Evolutionary conservation across 2,888 invertebrate genomes (phyloP), one percentile per base, ranked within the genome.

Genomic region (Dione vanillae): DNA sequence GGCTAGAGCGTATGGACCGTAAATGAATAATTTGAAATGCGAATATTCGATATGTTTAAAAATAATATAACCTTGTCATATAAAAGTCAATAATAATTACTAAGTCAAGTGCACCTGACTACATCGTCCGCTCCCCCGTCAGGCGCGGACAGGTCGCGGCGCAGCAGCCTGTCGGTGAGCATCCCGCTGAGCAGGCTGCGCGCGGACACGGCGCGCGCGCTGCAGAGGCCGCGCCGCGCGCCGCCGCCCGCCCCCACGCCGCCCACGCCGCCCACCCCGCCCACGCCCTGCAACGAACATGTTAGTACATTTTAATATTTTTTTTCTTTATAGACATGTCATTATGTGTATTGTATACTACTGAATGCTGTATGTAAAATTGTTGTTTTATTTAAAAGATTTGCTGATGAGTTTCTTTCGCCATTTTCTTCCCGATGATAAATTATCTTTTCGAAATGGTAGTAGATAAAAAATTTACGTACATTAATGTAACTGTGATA

Each of bases 161-260:
- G 76, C 54, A 37, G 78, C 10, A 86, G 87, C 2, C 68, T 90
- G 73, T n/a, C 87, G 67, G 91, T 93, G 73, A 86, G 87, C 70
- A 76, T 93, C 49, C 81, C 90, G 74, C 84, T 92, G 80, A 62
- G 80, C 11, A 86, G 91, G 0, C 86, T 92, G 78, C 86, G 87
- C 68, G 77, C 81, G 16, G 89, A 77, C 74, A 86, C 83, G 41
- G 78, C 83, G 79, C 92, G 79, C 71, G 85, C 79, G 78, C 85
- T 85, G 86, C 93, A 76, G 84, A 90, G 85, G 70, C 72, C 76
- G 41, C 78, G 77, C 74, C 79, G 73, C 16, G 43, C 71, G 19
- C 69, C 74, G 79, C 86, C 47, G 73, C 78, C 81, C 68, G 78
- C 82, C 67, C 84, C 72, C 67, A 82, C 71, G 78, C 85, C 75